Base-by-base conservation (phyloP, 1,140 invertebrate species). In the Druon quercuslanigerum region DNA sequence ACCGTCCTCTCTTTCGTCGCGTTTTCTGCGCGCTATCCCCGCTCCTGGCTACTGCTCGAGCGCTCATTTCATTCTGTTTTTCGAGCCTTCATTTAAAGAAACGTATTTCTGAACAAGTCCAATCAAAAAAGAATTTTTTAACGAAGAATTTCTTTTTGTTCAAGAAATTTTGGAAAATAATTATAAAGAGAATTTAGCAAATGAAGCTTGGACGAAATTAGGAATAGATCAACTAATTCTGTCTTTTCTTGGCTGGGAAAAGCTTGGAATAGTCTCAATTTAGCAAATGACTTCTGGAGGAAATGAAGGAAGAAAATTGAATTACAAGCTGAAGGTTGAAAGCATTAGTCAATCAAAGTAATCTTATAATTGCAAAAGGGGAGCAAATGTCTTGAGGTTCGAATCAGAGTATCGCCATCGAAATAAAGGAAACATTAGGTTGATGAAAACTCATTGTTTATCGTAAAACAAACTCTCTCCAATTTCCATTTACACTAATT, bases 321-420 rank as follows among this genome's bases (percentile, higher is more conserved):
- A 66, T 66, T 66, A 66, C 60, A 46, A 66, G 12, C 33, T 40
- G 13, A 46, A 66, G 60, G 60, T 40, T 40, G 60, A n/a, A 72
- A 77, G 74, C 82, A 79, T 85, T 78, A 79, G 84, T 83, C 84
- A 86, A 85, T 86, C 85, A 85, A 83, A 86, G 85, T 81, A 86
- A 87, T 86, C 85, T 82, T 71, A 83, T 77, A 85, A 85, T 84
- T 83, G 60, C 60, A 16, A 66, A 9, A 16, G 14, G 60, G 40
- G 14, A n/a, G n/a, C 33, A 40, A 66, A 33, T 40, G 33, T 66
- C 25, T 66, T 66, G 2, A 33, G 13, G 25, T 40, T 40, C 60
- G 40, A 66, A 66, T 66, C 60, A 66, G 6, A n/a, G 60, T n/a
- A 66, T 16, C 60, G 40, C 57, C 33, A 66, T n/a, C 6, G 25